Conservation (phyloP, 2,113 vertebrate species). For the Sceloporus undulatus region DNA sequence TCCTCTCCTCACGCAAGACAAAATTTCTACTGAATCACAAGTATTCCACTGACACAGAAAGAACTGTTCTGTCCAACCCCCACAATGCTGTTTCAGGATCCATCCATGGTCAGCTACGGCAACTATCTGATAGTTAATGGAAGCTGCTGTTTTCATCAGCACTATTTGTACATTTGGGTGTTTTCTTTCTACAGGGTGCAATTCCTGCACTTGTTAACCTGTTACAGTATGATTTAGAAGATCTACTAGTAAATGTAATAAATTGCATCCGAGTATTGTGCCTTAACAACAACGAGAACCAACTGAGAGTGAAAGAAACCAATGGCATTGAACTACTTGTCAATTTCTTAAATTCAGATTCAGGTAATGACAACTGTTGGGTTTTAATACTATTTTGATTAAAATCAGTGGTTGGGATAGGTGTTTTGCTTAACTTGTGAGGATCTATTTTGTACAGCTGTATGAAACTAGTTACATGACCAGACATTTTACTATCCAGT, state of each 20-base stretch:
- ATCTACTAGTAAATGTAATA: slow-evolving; percentile 78
- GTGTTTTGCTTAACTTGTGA: neutral
- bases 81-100: no score
- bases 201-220: slow-evolving; percentile 75
- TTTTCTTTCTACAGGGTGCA: slow-evolving; percentile 71
- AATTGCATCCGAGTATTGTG: slow-evolving; percentile 79
- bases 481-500: neutral
- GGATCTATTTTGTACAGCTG: neutral
- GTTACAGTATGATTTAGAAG: slow-evolving; percentile 70
- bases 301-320: slow-evolving; percentile 67
- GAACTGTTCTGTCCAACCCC: neutral
- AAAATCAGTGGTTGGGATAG: neutral
- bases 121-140: neutral
- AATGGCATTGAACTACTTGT: slow-evolving; percentile 77
- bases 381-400: neutral
- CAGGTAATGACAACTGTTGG: slow-evolving; percentile 64
- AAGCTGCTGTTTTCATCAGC: neutral
- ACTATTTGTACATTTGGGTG: neutral
- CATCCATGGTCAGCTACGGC: no score
- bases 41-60: neutral
- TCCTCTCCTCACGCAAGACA: neutral
- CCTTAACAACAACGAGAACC: slow-evolving; percentile 68
- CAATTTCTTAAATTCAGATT: slow-evolving; percentile 73
- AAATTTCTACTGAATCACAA: neutral
- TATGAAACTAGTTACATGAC: neutral